Percentiles rank a stretch among this genome's conserved stretches.
phyloP scores from a whole-genome alignment of 1,140 invertebrate genomes.

The Schlechtendalia chinensis region DNA sequence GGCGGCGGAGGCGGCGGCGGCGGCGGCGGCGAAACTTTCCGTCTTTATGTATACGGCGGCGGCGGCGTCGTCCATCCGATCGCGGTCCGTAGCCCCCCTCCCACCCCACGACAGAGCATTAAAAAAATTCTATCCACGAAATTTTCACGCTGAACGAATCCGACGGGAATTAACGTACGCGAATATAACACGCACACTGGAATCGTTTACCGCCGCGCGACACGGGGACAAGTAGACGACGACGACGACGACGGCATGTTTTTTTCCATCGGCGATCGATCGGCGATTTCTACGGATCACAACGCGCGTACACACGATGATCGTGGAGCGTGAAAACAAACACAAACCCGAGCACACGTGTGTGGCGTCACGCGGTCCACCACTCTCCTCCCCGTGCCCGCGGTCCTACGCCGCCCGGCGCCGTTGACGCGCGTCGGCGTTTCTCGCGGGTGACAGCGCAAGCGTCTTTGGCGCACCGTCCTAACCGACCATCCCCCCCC shows the following conservation, averaged over 20 bases:
- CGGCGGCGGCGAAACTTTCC: conserved; percentile 20
- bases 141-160: no score
- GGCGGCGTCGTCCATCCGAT: not conserved
- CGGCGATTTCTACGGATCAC: no score
- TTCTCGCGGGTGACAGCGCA: conserved; percentile 11
- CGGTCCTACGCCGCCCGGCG: no score
- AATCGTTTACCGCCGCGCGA: no score
- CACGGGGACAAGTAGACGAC: no score
- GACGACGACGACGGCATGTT: no score
- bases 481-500: not conserved
- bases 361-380: conserved; percentile 6
- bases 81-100: not conserved
- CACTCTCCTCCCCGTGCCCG: not conserved
- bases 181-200: no score
- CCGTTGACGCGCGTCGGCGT: no score
- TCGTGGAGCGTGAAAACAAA: not conserved
- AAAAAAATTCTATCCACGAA: no score
- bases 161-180: no score
- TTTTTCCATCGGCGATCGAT: no score
- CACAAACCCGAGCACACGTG: not conserved
- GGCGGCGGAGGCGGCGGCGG: not conserved
- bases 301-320: not conserved
- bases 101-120: not conserved
- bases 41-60: conserved; percentile 30
- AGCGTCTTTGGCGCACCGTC: conserved; percentile 27